Evolutionary conservation across 2,113 vertebrate species (phyloP).

Genomic region (Notechis scutatus): DNA sequence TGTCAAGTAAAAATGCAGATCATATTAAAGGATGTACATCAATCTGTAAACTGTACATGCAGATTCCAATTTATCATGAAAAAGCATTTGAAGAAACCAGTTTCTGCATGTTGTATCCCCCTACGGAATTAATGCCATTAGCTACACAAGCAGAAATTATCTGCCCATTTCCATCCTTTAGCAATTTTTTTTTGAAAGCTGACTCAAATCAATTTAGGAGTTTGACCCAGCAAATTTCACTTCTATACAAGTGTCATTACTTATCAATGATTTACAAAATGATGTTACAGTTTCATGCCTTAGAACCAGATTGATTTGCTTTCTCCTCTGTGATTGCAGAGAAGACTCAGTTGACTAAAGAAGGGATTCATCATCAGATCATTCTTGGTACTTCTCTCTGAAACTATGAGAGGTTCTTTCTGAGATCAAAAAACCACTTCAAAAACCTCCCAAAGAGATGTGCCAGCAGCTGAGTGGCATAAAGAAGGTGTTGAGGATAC

Average conservation of each 20-base stretch:
- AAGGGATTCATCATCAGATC: background rate
- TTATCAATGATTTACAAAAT: background rate
- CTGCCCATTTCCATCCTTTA: background rate
- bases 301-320: background rate
- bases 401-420: background rate
- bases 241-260: background rate
- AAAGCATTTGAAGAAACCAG: background rate
- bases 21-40: background rate
- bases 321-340: background rate
- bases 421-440: background rate
- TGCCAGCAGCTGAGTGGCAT: background rate
- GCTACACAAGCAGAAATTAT: background rate
- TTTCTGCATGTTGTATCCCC: background rate
- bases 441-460: background rate
- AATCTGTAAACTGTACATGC: background rate
- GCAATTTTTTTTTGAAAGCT: background rate
- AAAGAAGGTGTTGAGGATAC: background rate
- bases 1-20: background rate
- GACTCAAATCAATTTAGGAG: background rate
- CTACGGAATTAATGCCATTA: background rate
- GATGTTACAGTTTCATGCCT: background rate
- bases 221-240: background rate
- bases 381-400: background rate
- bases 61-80: background rate
- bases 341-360: background rate